A percentile compares a stretch with the other conserved stretches of the same genome.
These are phyloP conservation scores for Chamaetylas fuelleborni DNA, from an alignment of 2,113 vertebrate species.

Conservation along the genomic window DNA sequence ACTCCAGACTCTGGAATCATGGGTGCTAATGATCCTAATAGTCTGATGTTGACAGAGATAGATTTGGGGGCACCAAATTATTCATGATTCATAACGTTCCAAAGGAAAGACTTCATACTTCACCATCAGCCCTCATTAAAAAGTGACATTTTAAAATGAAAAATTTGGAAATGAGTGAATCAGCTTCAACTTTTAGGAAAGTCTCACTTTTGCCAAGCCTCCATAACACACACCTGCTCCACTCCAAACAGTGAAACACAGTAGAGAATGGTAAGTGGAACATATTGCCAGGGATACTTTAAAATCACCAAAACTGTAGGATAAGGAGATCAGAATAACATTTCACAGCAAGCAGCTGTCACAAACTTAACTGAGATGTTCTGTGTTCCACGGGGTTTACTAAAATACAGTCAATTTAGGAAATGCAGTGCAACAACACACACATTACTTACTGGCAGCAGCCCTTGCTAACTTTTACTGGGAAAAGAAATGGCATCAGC, in stretches of 20 bases:
- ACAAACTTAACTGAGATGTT: background rate
- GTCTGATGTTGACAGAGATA: background rate
- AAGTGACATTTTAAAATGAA: background rate
- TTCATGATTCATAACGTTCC: background rate
- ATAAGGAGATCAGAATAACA: background rate
- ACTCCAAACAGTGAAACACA: background rate
- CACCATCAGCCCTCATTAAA: background rate
- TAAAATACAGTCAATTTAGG: background rate
- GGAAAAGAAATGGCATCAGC: background rate
- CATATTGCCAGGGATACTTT: background rate
- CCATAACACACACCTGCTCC: background rate
- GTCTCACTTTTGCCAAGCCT: background rate
- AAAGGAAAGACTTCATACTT: background rate
- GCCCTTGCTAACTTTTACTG: background rate
- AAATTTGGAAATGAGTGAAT: background rate
- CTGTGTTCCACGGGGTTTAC: background rate
- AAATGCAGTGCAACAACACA: background rate
- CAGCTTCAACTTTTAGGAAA: background rate
- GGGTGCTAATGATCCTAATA: background rate
- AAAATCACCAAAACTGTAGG: background rate
- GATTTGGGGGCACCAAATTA: background rate
- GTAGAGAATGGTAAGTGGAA: background rate
- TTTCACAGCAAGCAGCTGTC: background rate
- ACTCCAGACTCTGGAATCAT: background rate
- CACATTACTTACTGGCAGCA: background rate